Evolutionary conservation across 2,888 invertebrate species (phyloP), one percentile per base, ranked within the genome.

Genomic region (Agonopterix arenella): DNA sequence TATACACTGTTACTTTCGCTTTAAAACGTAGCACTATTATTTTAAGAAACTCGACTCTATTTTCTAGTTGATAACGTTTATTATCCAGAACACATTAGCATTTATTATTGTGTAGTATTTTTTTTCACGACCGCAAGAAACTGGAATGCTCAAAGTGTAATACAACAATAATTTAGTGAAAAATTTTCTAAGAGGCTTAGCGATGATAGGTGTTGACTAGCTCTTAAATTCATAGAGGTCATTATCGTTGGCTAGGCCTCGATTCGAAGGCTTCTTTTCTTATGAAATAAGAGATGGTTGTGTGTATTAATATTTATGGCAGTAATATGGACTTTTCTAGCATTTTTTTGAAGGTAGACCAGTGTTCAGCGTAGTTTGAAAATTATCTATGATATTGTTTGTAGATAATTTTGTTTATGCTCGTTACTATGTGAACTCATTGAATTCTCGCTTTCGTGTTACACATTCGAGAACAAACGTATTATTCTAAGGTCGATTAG

Each of bases 211-310:
- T 28, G 28, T 28, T 28, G 28, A 28, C 28, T 28, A 28, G 28
- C 28, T 28, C 28, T 28, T 28, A 28, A 28, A 28, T 28, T 28
- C 28, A 28, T 28, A 28, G 28, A 28, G 28, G 28, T 28, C 28
- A 28, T 28, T 28, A 28, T 28, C 28, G 52, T 51, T 60, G 55
- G 18, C 28, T 28, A 28, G 28, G 28, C 28, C 28, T 28, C 28
- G 1, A 28, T 51, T 54, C 46, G 66, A 71, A 73, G 66, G 72
- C 68, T 74, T 79, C 52, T 56, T 75, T 58, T 80, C 81, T 79
- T 80, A 82, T 80, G 67, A 76, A 73, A 76, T 78, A 78, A 76
- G 75, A 77, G 68, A 73, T 76, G 82, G 84, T 82, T 83, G 83
- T 83, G 83, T 76, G 74, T 58, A 54, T 53, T 57, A 67, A 68